phyloP scores from a whole-genome alignment of 2,888 invertebrate genomes.

The Leptopterna dolabrata region DNA sequence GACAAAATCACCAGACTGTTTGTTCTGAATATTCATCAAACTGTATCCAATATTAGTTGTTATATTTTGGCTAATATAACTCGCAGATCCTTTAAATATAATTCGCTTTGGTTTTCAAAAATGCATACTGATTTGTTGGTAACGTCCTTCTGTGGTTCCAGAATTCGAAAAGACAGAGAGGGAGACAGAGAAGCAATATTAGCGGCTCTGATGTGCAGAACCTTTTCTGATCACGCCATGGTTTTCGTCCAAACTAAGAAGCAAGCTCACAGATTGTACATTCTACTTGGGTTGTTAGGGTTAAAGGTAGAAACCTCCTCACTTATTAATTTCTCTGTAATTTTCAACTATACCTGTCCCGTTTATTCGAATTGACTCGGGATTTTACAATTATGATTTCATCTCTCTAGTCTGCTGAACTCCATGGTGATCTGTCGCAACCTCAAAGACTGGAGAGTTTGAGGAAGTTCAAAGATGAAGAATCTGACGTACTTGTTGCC shows the following conservation, averaged over 20 bases:
- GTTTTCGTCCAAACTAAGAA: conserved; percentile 97
- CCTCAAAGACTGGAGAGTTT: conserved; percentile 92
- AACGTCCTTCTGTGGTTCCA: conserved; percentile 62
- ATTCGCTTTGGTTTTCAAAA: too few relatives aligned
- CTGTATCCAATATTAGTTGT: too few relatives aligned
- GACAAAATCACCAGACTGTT: too few relatives aligned
- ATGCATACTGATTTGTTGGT: too few relatives aligned
- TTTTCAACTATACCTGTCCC: background rate
- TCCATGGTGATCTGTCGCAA: conserved; percentile 97
- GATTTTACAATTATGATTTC: background rate
- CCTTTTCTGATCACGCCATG: conserved; percentile 91
- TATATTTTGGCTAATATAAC: too few relatives aligned
- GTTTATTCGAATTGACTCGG: background rate
- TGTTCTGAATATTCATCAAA: too few relatives aligned
- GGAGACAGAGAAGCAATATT: conserved; percentile 91
- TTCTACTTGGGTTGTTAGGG: conserved; percentile 89
- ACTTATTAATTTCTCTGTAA: background rate
- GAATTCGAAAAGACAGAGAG: conserved; percentile 89
- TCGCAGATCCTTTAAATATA: too few relatives aligned
- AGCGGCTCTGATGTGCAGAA: conserved; percentile 84
- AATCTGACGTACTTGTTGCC: conserved; percentile 87
- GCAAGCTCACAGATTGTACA: conserved; percentile 93
- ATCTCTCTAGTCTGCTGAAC: conserved; percentile 76
- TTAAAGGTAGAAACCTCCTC: conserved; percentile 73
- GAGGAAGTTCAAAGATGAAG: conserved; percentile 86